These are phyloP conservation scores for Augiades crinisus DNA, from an alignment of 2,888 invertebrate species.

Conservation along the genomic window DNA sequence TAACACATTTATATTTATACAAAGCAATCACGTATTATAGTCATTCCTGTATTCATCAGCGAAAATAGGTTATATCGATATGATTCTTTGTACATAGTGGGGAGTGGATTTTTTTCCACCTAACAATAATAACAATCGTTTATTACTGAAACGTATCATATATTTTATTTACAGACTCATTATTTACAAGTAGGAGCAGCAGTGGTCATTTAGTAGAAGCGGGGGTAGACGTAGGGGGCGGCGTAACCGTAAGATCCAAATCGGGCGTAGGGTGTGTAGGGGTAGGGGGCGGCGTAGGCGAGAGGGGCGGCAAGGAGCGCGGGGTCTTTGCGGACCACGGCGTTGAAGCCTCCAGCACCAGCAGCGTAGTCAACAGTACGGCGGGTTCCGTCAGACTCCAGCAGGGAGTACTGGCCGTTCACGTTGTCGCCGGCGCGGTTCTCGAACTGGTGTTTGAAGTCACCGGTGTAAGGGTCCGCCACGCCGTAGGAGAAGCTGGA, in stretches of 20 bases:
- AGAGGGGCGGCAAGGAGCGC: slow-evolving; percentile 46
- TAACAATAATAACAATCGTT: too few species aligned
- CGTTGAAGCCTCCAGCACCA: slow-evolving; percentile 78
- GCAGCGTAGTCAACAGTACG: slow-evolving; percentile 82
- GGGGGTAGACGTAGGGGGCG: slow-evolving; percentile 5
- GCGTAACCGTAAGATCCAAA: slow-evolving; percentile 3
- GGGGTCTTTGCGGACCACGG: slow-evolving; percentile 77
- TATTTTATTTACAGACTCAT: slow-evolving; percentile 45
- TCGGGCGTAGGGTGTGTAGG: slow-evolving; percentile 45
- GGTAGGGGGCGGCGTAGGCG: slow-evolving; percentile 37
- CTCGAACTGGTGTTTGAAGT: slow-evolving; percentile 79
- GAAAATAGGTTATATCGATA: too few species aligned
- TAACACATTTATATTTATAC: too few species aligned
- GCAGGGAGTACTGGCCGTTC: slow-evolving; percentile 76
- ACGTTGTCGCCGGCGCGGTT: slow-evolving; percentile 73
- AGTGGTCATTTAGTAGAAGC: background rate
- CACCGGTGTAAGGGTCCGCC: slow-evolving; percentile 80
- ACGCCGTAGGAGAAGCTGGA: slow-evolving; percentile 79
- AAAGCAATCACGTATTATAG: too few species aligned
- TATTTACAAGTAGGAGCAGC: slow-evolving; percentile 38
- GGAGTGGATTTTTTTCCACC: too few species aligned
- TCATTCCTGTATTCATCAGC: too few species aligned
- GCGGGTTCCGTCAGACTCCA: slow-evolving; percentile 77
- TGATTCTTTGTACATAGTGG: too few species aligned
- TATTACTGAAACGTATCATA: slow-evolving; percentile 3